Evolutionary conservation across 2,888 invertebrate genomes (phyloP), one percentile per base, ranked within the genome.

Genomic region (Augochlorella aurata): DNA sequence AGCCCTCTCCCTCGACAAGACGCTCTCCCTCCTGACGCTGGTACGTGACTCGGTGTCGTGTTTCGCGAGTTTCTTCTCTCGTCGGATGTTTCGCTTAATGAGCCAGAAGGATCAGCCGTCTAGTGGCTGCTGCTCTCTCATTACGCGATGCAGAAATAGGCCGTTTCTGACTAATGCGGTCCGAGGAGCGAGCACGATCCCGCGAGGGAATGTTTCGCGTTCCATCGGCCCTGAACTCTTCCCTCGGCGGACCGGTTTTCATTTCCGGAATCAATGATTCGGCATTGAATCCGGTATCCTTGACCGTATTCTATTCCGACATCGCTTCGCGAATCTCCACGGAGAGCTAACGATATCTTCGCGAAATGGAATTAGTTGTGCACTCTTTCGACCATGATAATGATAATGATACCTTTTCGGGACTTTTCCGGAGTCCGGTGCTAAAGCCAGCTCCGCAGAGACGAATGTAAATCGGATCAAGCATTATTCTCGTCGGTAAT

Each of bases 61-160:
- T 81, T 74, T 82, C 74, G 78, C 67, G 79, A 83, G 84, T 75
- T 69, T 21, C 54, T 54, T 54, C 54, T 12, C 54, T 21, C 21
- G 54, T 21, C 54, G 21, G 54, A 84, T 87, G 84, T 82, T 82
- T 84, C 83, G 83, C 75, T 86, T 90, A 90, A 90, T 90, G 90
- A 90, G 89, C 85, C 82, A 71, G 86, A 79, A 87, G 89, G 85
- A 85, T 85, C 85, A 74, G 79, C 83, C 81, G 80, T 86, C 83
- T 77, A 87, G 85, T 85, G 78, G 86, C 77, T 71, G 86, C 77
- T 71, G 83, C 79, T 73, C 79, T 84, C 85, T 89, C 88, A 88
- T 89, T 89, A 87, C 82, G 73, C 70, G 79, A 61, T 61, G 72
- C 74, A 52, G 70, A 65, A 81, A 82, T 76, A 85, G 70, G 69